Base-by-base conservation (phyloP, 2,888 invertebrate genomes). In the Heliconius erato region DNA sequence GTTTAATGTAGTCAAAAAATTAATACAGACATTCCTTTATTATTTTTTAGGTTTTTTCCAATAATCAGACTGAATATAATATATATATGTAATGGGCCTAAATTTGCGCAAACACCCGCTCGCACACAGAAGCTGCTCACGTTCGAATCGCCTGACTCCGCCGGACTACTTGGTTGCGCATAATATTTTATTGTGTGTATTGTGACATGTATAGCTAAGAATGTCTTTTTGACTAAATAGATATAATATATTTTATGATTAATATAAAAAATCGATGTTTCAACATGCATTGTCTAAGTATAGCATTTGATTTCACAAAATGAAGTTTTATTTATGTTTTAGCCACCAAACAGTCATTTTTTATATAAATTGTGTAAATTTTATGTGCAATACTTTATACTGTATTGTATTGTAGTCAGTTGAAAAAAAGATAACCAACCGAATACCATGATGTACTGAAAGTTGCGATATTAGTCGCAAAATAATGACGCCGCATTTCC, bases 121-220 rank as follows among this genome's bases (percentile, higher is more conserved):
- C 87, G 89, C 88, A 87, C 77, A 82, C 80, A 77, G 49, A 49
- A n/a, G 35, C 76, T 79, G 65, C 49, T 49, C 49, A 84, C 84
- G 81, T 74, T 86, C 65, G 78, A 81, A 82, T 84, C 84, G 84
- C 83, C 85, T 79, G 84, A 83, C 79, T 82, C 72, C 77, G 32
- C 59, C 16, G n/a, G 28, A 69, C 81, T 77, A 78, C 77, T 65
- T 35, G 77, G 19, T 67, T 44, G 77, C 65, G 77, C 40, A 77
- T 77, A 67, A 65, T 40, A 67, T 63, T 78, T 40, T 63, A 44
- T 35, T 63, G 59, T 44, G 40, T 77, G 23, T 44, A 59, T 63
- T 63, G 26, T 78, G 26, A 19, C 32, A 35, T 65, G 63, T 11
- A 28, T 26, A 16, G 40, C 35, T 26, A 26, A 77, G 4, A 63